phyloP scores from a whole-genome alignment of 2,888 invertebrate species.

The Cryptocephalus primarius region DNA sequence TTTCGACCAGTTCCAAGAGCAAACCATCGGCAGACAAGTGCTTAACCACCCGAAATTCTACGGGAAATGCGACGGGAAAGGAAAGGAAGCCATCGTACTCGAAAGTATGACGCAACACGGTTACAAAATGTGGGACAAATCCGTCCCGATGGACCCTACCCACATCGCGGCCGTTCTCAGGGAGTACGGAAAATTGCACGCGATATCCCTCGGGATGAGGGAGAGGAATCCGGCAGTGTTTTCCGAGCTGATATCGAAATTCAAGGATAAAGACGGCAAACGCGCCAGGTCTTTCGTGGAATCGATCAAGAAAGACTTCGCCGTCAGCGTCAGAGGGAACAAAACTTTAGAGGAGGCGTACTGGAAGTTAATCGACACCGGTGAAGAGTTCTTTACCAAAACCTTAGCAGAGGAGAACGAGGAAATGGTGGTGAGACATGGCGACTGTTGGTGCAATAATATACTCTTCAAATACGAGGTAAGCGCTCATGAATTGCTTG shows the following conservation, averaged over 20 bases:
- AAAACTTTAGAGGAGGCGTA: background rate
- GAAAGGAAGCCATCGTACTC: conserved; percentile 17
- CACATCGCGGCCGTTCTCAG: conserved; percentile 10
- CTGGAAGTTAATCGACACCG: background rate
- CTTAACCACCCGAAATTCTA: conserved; percentile 6
- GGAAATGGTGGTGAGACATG: background rate
- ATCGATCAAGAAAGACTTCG: background rate
- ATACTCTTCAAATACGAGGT: conserved; percentile 18
- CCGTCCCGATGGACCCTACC: conserved; percentile 7
- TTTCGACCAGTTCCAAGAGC: conserved; percentile 12
- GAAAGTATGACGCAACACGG: conserved; percentile 21
- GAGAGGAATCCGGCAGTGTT: conserved; percentile 9
- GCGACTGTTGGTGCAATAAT: conserved; percentile 5
- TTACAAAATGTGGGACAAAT: conserved; percentile 12
- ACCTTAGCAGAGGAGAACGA: background rate
- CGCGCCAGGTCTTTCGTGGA: background rate
- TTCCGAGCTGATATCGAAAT: background rate
- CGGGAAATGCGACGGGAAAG: conserved; percentile 5
- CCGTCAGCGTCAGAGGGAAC: background rate
- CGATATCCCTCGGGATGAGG: conserved; percentile 11
- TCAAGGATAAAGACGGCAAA: background rate
- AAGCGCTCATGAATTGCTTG: background rate
- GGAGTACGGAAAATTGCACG: conserved; percentile 14
- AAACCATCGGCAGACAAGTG: background rate
- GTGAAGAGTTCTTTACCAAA: background rate